Conservation (phyloP, 2,888 invertebrate species). For the Drosophila diplacantha region DNA sequence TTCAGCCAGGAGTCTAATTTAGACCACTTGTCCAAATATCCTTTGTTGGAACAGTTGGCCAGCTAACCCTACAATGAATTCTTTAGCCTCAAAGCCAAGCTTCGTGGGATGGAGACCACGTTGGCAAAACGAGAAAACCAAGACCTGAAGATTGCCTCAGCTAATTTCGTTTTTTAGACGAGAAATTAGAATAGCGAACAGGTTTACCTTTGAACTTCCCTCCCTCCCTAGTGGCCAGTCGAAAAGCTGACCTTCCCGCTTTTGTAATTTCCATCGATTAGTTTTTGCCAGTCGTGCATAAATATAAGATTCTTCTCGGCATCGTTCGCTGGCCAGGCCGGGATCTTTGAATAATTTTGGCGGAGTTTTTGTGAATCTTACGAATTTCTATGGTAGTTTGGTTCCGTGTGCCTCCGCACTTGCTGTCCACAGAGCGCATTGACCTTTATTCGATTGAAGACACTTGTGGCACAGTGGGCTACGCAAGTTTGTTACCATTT, state of each 20-base stretch:
- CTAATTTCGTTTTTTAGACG: conserved; percentile 3
- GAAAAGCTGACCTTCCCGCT: conserved; percentile 58
- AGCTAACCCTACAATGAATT: neutral
- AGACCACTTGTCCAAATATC: conserved; percentile 36
- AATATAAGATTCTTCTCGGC: conserved; percentile 22
- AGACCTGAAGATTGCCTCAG: conserved; percentile 1
- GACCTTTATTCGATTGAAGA: conserved; percentile 37
- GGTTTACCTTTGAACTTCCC: conserved; percentile 43
- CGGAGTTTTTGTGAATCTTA: conserved; percentile 4
- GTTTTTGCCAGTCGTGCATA: conserved; percentile 29
- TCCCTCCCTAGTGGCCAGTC: conserved; percentile 8
- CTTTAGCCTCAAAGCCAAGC: neutral
- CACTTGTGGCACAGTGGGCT: conserved; percentile 33
- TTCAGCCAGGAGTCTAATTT: conserved; percentile 10
- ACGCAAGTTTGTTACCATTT: conserved; percentile 1
- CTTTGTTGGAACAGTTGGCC: conserved; percentile 35
- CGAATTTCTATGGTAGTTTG: conserved; percentile 10
- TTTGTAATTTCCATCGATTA: conserved; percentile 30
- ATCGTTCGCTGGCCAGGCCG: conserved; percentile 3
- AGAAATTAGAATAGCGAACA: conserved; percentile 27
- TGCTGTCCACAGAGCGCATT: conserved; percentile 45
- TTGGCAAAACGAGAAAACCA: conserved; percentile 20
- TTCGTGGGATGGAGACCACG: conserved; percentile 8
- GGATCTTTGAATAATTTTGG: conserved; percentile 14
- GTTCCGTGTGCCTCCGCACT: conserved; percentile 28